Base-by-base conservation (phyloP, 1,140 invertebrate species). In the Apis laboriosa region DNA sequence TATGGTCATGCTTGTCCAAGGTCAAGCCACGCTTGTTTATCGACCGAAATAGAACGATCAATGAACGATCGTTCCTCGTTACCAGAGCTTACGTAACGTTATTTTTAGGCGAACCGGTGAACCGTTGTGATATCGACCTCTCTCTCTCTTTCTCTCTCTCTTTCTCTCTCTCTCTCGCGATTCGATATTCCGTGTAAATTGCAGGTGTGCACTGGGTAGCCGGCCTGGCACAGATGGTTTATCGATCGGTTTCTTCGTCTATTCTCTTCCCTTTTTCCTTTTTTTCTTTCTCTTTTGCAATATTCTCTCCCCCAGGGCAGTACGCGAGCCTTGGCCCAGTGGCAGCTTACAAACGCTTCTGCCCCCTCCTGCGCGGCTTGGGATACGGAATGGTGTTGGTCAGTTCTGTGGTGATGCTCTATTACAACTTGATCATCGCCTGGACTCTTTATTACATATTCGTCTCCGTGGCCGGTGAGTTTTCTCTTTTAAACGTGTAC, bases 371-470 rank as follows among this genome's bases (percentile, higher is more conserved):
- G 86, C 94, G 95, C 55, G 97, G 97, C 67, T 93, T 98, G 19
- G 97, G 97, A 28, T 97, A 97, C 85, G 97, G 97, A 82, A 98
- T 98, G 97, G 96, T 97, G 61, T 96, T 97, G 58, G 96, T 98
- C 9, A 97, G 97, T 64, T 96, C 96, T 86, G 95, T 98, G 72
- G 97, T 98, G n/a, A 97, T 97, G 95, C 94, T 97, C 61, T 97
- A 97, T 91, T 98, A 98, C 92, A 98, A 97, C 89, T 95, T 97
- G n/a, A 97, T 98, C 83, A 97, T 98, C 84, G 97, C 96, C 64
- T 97, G 97, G 97, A 97, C 97, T 64, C 96, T 98, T 64, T 96
- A 97, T 92, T 98, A 98, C 92, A 96, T 98, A 95, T 96, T 96
- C 83, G 96, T 96, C 55, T 97, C 97, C 13, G 96, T 97, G 86